phyloP scores from a whole-genome alignment of 2,113 vertebrate genomes.

The Triplophysa tibetana region DNA sequence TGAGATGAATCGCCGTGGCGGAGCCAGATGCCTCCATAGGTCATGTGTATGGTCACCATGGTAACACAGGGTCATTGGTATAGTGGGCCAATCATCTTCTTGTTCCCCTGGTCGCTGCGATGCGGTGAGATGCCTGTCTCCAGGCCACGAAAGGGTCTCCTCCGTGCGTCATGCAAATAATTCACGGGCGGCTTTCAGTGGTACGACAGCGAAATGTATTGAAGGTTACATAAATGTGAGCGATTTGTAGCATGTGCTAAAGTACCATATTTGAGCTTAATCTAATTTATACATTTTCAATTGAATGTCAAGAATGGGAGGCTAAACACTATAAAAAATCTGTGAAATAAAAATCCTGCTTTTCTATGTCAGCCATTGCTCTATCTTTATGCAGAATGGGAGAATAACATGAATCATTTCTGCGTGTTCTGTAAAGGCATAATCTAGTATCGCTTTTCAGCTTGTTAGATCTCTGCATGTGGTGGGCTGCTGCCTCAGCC shows the following conservation, averaged over 20 bases:
- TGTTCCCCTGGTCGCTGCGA: conserved; percentile 27
- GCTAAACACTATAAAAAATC: too few relatives aligned
- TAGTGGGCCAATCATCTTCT: conserved; percentile 38
- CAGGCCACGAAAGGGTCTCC: conserved; percentile 37
- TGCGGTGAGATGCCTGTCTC: conserved; percentile 37
- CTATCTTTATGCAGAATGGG: conserved; percentile 13
- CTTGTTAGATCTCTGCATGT: conserved; percentile 37
- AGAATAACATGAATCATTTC: neutral
- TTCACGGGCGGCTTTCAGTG: conserved; percentile 2
- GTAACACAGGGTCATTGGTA: conserved; percentile 53
- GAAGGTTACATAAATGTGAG: neutral
- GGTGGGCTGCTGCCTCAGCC: conserved; percentile 17
- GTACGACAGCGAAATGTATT: neutral
- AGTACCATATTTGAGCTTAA: neutral
- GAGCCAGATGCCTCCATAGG: conserved; percentile 55
- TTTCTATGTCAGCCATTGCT: too few relatives aligned
- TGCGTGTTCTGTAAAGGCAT: neutral
- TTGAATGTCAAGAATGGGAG: neutral
- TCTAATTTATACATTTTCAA: neutral
- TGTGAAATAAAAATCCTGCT: too few relatives aligned
- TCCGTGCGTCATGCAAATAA: conserved; percentile 8
- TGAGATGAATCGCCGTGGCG: conserved; percentile 45
- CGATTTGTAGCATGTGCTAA: neutral
- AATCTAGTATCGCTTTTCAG: conserved; percentile 25
- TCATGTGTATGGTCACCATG: conserved; percentile 50